Base-by-base conservation (phyloP, 2,888 invertebrate species). In the Steromphala cineraria region DNA sequence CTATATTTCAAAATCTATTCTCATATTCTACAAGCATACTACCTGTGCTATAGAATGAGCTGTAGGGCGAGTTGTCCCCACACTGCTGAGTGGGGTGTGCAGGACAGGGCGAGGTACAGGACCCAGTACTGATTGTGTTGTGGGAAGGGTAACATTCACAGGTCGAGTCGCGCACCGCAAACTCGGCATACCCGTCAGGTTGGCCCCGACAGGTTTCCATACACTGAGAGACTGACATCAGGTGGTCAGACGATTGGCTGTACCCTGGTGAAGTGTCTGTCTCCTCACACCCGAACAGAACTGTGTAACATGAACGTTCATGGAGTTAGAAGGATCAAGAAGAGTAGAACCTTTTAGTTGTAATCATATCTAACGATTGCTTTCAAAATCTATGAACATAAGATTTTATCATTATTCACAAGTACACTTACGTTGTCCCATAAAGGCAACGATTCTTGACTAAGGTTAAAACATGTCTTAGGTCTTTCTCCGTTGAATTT, bases 131-230 rank as follows among this genome's bases (percentile, higher is more conserved):
- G 71, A 40, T 19, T 15, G 36, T 19, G 40, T 71, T 36, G 10
- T 71, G 19, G n/a, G 40, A 31, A 4, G 17, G 3, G 40, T 71
- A 71, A 40, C 71, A 71, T 19, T 71, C 40, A 36, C 71, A 71
- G 15, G 19, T 71, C 3, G 31, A 31, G 17, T 19, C 40, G 40
- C 36, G 28, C 15, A 71, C 4, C 31, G 71, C 71, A n/a, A 71
- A 71, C 19, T 36, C 10, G 5, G 71, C 28, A 13, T 46, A 46
- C 8, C 10, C 46, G 8, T 71, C 36, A 36, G 15, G 19, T 36
- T 71, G 71, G 71, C 71, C 71, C 40, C 71, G 13, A 71, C 71
- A 71, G 71, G 36, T 31, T 36, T 71, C 71, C 71, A 71, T 71
- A 71, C 71, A 71, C 24, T 71, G 71, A 7, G 71, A 71, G n/a